These are phyloP conservation scores for Platysteira castanea DNA, from an alignment of 2,113 vertebrate genomes.

Conservation along the genomic window DNA sequence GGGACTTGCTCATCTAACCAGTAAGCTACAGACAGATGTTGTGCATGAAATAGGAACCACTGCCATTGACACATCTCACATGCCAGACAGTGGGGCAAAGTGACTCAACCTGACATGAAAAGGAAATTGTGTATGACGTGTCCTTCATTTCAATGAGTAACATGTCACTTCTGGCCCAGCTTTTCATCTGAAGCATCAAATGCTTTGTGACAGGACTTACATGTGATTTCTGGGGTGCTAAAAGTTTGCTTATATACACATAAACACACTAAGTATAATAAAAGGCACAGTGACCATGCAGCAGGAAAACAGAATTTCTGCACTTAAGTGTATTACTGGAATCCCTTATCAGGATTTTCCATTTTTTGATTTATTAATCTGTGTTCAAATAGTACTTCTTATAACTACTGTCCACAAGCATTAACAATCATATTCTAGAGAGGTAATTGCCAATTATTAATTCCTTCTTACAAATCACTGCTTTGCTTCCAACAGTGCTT, in stretches of 20 bases:
- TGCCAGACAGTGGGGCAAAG: background rate
- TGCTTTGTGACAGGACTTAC: slow-evolving; percentile 34
- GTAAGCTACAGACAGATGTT: slow-evolving; percentile 37
- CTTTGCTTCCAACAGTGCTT: background rate
- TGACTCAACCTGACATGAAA: background rate
- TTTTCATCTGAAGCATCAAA: slow-evolving; percentile 29
- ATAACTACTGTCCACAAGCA: background rate
- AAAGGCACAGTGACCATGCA: background rate
- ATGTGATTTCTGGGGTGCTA: slow-evolving; percentile 3
- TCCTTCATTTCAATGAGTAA: slow-evolving; percentile 55
- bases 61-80: slow-evolving; percentile 43
- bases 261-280: background rate
- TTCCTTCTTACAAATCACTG: background rate
- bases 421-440: background rate
- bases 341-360: background rate
- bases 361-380: background rate
- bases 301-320: background rate
- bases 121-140: slow-evolving; percentile 50
- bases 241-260: background rate
- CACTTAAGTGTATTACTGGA: background rate
- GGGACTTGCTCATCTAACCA: slow-evolving; percentile 26
- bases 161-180: slow-evolving; percentile 17
- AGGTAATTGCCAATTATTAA: background rate
- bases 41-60: background rate
- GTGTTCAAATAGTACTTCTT: background rate